Base-by-base conservation (phyloP, 2,888 invertebrate genomes). In the Automeris io region DNA sequence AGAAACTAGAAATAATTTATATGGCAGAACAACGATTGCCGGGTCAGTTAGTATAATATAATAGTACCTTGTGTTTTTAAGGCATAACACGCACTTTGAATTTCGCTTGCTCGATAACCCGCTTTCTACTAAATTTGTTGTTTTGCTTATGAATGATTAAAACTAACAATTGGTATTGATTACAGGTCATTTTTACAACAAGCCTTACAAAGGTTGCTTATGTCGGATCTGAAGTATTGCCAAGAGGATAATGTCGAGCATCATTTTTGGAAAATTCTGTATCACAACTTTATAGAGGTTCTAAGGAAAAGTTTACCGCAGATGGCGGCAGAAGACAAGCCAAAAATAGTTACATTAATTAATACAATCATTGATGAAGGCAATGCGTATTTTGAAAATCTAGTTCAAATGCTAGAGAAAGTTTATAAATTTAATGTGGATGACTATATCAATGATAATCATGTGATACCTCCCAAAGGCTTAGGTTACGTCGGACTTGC, bases 221-320 rank as follows among this genome's bases (percentile, higher is more conserved):
- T 92, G 61, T 90, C 91, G 29, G 95, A 97, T 73, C 88, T 96
- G 41, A 95, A 95, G 72, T 95, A 95, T 69, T 94, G 95, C 54
- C 93, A 95, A 65, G 89, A 92, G 26, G 93, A 95, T 62, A 95
- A 96, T 65, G 91, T 96, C 5, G 97, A 97, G 61, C 93, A 94
- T 59, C 92, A 94, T 64, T 91, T 97, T 71, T 97, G 97, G 97
- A 96, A 96, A 74, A 90, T 95, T 44, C 88, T 95, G 2, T 97
- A 94, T 71, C 94, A 97, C 68, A 93, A 93, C 67, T 91, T 95
- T 46, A 95, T 97, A 49, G 96, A 97, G 74, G 88, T 92, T 51
- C 83, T 95, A 53, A 88, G 95, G 49, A 93, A 92, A 68, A 90
- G 89, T 47, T 89, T 91, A 60, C 70, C 79, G 0, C 87, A 91